A percentile compares a stretch with the other conserved stretches of the same genome.
phyloP scores from a whole-genome alignment of 2,113 vertebrate genomes.

The Callaeas wilsoni region DNA sequence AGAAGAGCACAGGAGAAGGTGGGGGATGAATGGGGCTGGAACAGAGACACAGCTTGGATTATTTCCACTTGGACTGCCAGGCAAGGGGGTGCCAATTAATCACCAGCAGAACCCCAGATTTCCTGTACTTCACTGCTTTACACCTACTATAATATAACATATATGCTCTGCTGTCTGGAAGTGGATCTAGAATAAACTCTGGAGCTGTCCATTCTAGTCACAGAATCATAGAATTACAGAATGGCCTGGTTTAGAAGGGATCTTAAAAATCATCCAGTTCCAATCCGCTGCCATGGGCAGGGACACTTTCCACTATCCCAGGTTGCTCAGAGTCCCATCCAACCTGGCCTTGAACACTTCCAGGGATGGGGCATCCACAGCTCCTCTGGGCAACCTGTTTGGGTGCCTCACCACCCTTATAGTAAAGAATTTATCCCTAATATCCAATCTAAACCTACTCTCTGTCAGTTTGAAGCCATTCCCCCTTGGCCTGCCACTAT shows the following conservation, averaged over 20 bases:
- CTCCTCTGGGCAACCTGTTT: neutral
- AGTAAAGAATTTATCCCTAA: neutral
- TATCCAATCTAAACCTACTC: neutral
- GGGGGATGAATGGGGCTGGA: neutral
- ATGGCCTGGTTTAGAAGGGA: neutral
- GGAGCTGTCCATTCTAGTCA: neutral
- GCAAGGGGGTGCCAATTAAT: neutral
- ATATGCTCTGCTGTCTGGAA: neutral
- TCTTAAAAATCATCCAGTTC: neutral
- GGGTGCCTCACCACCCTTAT: neutral
- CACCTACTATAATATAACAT: no score
- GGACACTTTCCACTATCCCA: neutral
- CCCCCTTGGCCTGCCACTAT: neutral
- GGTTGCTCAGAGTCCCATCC: neutral
- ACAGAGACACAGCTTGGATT: neutral
- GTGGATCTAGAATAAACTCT: neutral
- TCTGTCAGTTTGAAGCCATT: neutral
- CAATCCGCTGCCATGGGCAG: neutral
- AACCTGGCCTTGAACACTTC: neutral
- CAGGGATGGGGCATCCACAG: neutral
- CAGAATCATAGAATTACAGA: neutral
- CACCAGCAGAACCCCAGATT: neutral
- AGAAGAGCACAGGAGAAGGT: accelerated
- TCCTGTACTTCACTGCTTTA: neutral
- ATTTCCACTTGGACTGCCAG: neutral